Base-by-base conservation (phyloP, 2,113 vertebrate genomes). In the Candoia aspera region DNA sequence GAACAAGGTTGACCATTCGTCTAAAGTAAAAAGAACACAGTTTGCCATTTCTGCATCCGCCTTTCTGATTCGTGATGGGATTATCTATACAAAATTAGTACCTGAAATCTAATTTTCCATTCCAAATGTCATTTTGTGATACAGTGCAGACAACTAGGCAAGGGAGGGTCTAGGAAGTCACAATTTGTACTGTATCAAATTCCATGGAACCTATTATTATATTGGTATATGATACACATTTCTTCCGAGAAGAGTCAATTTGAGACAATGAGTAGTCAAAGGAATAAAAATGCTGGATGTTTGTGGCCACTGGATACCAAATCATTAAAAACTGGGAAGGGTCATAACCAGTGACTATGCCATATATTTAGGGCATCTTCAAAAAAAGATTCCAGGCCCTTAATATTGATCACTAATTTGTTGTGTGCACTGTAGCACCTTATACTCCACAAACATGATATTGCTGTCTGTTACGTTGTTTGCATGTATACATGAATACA, bases 401-500 rank as follows among this genome's bases (percentile, higher is more conserved):
- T 88, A 93, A 92, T 94, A 90, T 88, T 90, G 92, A 95, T 95
- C 96, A 95, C 87, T 92, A 96, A 97, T 96, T 94, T 95, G 73
- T 79, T 79, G 93, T 95, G 94, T 97, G 97, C 94, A 90, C 95
- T 97, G 91, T 95, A 95, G 94, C 95, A 95, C 96, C 97, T 98
- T 96, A 95, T 92, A 97, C 95, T 94, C 95, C 96, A 94, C 91
- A 95, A 97, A 96, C 95, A 95, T 94, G 94, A 96, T 97, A 93
- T 96, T 97, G 83, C 96, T 97, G 87, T 97, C 97, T 94, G 95
- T 94, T 97, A 95, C 93, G 95, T 94, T 95, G 92, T 97, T 97
- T 97, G 98, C 98, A 98, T 98, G 98, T 97, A 94, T 90, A 95
- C 91, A 94, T 96, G 92, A 95, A 93, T 37, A 97, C 96, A 95